Evolutionary conservation across 2,888 invertebrate species (phyloP).

Genomic region (Leptopilina drosophilae): DNA sequence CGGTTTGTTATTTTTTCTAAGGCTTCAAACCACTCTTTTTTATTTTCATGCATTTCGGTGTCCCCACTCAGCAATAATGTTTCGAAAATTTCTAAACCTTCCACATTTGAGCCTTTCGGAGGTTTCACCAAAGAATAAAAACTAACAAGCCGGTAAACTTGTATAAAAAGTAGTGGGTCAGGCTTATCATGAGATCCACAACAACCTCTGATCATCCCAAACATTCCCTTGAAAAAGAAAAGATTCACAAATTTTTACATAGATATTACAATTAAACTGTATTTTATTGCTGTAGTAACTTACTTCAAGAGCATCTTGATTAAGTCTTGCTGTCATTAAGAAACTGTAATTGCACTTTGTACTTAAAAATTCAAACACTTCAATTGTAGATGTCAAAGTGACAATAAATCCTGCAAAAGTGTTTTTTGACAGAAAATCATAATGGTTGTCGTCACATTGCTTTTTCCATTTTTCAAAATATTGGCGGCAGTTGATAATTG

Average conservation of each 20-base stretch:
- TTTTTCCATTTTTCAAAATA: slow-evolving; percentile 16
- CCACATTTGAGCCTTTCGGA: slow-evolving; percentile 54
- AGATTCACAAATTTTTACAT: no score
- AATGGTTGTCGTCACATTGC: no score
- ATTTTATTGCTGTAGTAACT: not conserved
- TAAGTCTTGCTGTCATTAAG: slow-evolving; percentile 28
- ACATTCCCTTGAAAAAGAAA: slow-evolving; percentile 50
- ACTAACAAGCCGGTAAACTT: slow-evolving; percentile 53
- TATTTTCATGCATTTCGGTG: no score
- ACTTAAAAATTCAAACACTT: slow-evolving; percentile 8
- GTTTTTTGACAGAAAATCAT: no score
- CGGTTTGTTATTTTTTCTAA: no score
- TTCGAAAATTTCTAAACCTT: slow-evolving; percentile 36
- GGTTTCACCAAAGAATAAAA: slow-evolving; percentile 55
- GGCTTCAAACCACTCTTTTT: no score
- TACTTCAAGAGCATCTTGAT: slow-evolving; percentile 41
- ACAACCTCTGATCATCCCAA: slow-evolving; percentile 52
- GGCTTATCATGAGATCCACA: slow-evolving; percentile 56
- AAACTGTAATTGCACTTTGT: not conserved
- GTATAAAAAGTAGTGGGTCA: slow-evolving; percentile 50
- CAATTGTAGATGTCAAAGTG: no score
- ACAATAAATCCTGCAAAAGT: no score
- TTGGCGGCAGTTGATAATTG: slow-evolving; percentile 9
- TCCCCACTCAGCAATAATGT: slow-evolving; percentile 21
- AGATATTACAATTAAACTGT: slow-evolving; percentile 1